Conservation (phyloP, 2,888 invertebrate genomes). For the Drosophila fulvimacula region DNA sequence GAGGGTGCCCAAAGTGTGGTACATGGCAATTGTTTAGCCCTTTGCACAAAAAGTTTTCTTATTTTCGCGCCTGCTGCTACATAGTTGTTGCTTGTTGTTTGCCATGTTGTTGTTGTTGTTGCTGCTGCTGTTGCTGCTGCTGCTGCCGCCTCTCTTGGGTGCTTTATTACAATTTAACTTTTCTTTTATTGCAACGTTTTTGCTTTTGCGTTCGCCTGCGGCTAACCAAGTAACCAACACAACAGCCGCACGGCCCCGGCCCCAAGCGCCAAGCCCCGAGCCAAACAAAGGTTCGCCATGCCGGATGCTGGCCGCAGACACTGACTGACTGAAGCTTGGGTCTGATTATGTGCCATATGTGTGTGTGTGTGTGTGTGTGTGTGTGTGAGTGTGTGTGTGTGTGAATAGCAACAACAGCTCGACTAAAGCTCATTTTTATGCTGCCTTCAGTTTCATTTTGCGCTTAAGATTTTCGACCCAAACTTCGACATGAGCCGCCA, state of each 20-base stretch:
- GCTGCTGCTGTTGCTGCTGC: conserved; percentile 33
- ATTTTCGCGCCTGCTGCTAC: conserved; percentile 66
- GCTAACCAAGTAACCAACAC: conserved; percentile 57
- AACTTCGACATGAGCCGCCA: conserved; percentile 13
- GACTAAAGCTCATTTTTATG: conserved; percentile 51
- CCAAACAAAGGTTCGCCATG: conserved; percentile 30
- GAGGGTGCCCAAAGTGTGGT: not conserved
- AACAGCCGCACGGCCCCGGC: conserved; percentile 10
- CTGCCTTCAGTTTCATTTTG: conserved; percentile 50
- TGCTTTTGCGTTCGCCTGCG: conserved; percentile 61
- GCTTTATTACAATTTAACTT: conserved; percentile 79
- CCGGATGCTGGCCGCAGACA: conserved; percentile 32
- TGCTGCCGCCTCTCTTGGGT: conserved; percentile 58
- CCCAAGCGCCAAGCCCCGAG: conserved; percentile 19
- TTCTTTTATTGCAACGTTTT: conserved; percentile 75
- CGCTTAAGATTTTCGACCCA: conserved; percentile 43
- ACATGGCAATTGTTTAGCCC: conserved; percentile 67
- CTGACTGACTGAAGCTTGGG: conserved; percentile 43
- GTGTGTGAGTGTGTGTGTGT: conserved; percentile 13
- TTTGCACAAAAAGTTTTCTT: conserved; percentile 61
- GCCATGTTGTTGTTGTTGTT: conserved; percentile 21
- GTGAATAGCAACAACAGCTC: conserved; percentile 28
- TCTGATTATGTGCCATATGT: conserved; percentile 55
- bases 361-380: conserved; percentile 3
- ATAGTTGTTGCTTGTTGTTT: conserved; percentile 33